Conservation (phyloP, 2,888 invertebrate species). For the Leucoma salicis region DNA sequence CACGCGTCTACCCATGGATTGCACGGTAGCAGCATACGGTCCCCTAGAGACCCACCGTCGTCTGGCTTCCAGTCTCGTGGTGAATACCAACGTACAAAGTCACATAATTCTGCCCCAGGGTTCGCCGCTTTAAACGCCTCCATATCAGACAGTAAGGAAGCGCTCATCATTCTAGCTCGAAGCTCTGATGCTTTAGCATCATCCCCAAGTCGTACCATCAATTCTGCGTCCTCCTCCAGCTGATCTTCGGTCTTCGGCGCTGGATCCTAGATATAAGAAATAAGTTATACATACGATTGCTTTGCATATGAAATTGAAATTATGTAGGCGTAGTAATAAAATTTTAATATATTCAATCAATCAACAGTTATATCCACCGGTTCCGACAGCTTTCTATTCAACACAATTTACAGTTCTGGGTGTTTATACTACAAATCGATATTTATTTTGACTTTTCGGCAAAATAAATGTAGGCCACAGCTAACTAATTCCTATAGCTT, state of each 20-base stretch:
- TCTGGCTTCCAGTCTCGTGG: constrained; percentile 93
- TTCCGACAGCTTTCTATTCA: constrained; percentile 26
- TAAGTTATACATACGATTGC: constrained; percentile 17
- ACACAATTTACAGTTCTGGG: constrained; percentile 13
- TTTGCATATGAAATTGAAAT: constrained; percentile 8
- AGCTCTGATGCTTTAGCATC: constrained; percentile 92
- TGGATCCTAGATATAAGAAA: constrained; percentile 86
- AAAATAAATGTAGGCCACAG: too few relatives aligned
- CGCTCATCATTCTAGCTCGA: constrained; percentile 96
- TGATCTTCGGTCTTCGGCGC: constrained; percentile 99
- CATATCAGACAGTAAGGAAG: constrained; percentile 97
- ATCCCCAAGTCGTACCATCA: constrained; percentile 93
- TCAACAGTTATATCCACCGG: constrained; percentile 22
- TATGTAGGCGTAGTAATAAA: constrained; percentile 9
- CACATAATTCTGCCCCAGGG: constrained; percentile 93
- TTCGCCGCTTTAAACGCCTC: constrained; percentile 99
- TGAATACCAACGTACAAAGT: constrained; percentile 99
- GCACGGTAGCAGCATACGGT: constrained; percentile 93
- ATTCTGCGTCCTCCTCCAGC: constrained; percentile 95
- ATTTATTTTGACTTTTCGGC: neutral
- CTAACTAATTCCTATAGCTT: too few relatives aligned
- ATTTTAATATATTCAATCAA: constrained; percentile 11
- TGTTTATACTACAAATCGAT: too few relatives aligned
- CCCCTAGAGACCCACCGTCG: constrained; percentile 84
- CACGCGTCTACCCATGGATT: constrained; percentile 97